Evolutionary conservation across 2,888 invertebrate genomes (phyloP).

Genomic region (Chloromyia formosa): DNA sequence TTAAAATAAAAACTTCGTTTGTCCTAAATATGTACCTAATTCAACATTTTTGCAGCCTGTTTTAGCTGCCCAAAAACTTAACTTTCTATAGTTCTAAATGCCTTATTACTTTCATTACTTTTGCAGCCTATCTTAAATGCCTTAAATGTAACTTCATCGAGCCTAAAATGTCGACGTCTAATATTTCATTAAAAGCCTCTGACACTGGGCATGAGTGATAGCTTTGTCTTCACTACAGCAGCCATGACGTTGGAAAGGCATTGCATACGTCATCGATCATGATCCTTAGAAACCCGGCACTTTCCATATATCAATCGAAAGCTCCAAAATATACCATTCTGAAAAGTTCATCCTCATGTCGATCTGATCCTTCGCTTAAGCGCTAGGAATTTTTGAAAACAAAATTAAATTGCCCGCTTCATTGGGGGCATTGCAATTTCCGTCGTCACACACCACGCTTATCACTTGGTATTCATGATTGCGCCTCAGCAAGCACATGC

Average conservation of each 20-base stretch:
- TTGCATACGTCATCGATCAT: constrained; percentile 14
- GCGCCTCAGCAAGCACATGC: neutral
- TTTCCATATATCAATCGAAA: constrained; percentile 24
- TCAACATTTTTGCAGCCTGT: too few relatives aligned
- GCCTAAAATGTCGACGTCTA: too few relatives aligned
- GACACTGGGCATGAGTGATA: too few relatives aligned
- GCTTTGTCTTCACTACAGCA: too few relatives aligned
- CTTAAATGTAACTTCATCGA: too few relatives aligned
- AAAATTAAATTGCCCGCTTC: neutral
- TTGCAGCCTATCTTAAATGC: too few relatives aligned
- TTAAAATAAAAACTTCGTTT: too few relatives aligned
- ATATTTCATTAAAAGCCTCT: too few relatives aligned
- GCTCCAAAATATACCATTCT: neutral
- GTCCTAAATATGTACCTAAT: too few relatives aligned
- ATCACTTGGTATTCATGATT: neutral
- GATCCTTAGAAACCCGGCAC: neutral
- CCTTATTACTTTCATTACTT: too few relatives aligned
- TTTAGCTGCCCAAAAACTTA: too few relatives aligned
- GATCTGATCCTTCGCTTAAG: neutral
- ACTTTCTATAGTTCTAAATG: too few relatives aligned
- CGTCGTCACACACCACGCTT: neutral
- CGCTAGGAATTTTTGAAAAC: neutral
- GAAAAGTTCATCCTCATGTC: neutral
- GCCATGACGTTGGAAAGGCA: neutral
- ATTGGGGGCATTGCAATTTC: neutral